Percentiles rank a stretch among this genome's conserved stretches.
Conservation (phyloP, 2,888 invertebrate species). For the Andrena marginata region DNA sequence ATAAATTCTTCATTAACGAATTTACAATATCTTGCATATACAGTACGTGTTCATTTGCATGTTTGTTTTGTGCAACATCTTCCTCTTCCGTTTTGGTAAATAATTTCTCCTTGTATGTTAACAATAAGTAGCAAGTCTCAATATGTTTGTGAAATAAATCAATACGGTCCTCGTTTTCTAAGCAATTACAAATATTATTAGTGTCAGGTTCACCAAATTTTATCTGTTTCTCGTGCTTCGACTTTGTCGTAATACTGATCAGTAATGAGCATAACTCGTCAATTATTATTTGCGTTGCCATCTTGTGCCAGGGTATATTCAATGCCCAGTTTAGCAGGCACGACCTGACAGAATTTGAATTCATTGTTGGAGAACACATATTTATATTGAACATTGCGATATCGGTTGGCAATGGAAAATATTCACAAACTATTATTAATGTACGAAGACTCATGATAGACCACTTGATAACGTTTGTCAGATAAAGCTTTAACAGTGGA, state of each 20-base stretch:
- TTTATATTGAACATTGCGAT: conserved; percentile 64
- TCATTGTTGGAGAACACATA: conserved; percentile 51
- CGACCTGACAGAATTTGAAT: conserved; percentile 69
- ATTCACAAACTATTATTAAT: conserved; percentile 81
- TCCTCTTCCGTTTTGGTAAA: conserved; percentile 69
- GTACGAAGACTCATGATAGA: conserved; percentile 83
- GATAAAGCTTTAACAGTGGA: conserved; percentile 83
- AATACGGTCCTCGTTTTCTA: conserved; percentile 2
- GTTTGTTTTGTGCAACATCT: conserved; percentile 4
- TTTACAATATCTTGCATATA: conserved; percentile 61
- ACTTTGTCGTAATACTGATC: conserved; percentile 73
- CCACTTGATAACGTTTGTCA: conserved; percentile 82
- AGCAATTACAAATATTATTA: conserved; percentile 39
- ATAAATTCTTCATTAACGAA: conserved; percentile 62
- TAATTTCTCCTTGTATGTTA: conserved; percentile 68
- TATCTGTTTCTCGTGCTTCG: conserved; percentile 19
- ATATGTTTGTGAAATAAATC: conserved; percentile 63
- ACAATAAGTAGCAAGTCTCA: conserved; percentile 71
- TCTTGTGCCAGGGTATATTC: conserved; percentile 67
- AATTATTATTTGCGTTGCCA: conserved; percentile 65
- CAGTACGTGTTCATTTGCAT: conserved; percentile 46
- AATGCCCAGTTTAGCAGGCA: conserved; percentile 78
- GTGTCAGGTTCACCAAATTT: conserved; percentile 12
- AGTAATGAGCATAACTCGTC: conserved; percentile 75
- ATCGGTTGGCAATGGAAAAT: conserved; percentile 78